These are phyloP conservation scores for Tadarida brasiliensis DNA, from an alignment of 2,797 vertebrate genomes.

Conservation along the genomic window DNA sequence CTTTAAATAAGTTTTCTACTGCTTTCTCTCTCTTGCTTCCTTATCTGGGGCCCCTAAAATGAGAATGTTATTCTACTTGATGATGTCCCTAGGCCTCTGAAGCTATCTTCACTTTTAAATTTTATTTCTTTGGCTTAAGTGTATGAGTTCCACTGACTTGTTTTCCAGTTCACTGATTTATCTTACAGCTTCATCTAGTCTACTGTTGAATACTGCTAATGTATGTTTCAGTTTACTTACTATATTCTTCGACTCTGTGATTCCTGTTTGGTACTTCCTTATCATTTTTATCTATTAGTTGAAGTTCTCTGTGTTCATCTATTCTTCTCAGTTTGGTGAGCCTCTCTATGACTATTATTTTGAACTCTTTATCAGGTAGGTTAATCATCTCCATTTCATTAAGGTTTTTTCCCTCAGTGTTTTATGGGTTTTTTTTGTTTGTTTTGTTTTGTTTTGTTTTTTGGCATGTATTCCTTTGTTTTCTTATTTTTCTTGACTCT, in stretches of 20 bases:
- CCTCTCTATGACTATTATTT: background rate
- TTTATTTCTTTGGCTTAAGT: background rate
- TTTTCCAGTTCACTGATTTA: background rate
- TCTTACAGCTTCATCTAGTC: background rate
- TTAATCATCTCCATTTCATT: background rate
- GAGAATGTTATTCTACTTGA: background rate
- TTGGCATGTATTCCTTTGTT: background rate
- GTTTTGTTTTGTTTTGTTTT: background rate
- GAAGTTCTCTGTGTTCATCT: background rate
- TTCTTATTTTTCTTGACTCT: background rate
- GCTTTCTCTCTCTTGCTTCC: background rate
- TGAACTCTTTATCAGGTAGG: background rate
- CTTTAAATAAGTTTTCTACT: background rate
- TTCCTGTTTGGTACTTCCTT: background rate
- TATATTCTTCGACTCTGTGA: background rate
- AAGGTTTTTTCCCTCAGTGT: background rate
- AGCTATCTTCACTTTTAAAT: background rate
- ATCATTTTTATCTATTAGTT: background rate
- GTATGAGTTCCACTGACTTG: background rate
- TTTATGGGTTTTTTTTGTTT: too few species aligned
- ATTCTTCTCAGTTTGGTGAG: too few species aligned
- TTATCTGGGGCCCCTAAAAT: background rate
- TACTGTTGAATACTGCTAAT: too few species aligned
- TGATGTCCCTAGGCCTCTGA: background rate
- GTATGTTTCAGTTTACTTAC: background rate